Evolutionary conservation across 2,113 vertebrate genomes (phyloP).

Genomic region (Callipepla squamata): DNA sequence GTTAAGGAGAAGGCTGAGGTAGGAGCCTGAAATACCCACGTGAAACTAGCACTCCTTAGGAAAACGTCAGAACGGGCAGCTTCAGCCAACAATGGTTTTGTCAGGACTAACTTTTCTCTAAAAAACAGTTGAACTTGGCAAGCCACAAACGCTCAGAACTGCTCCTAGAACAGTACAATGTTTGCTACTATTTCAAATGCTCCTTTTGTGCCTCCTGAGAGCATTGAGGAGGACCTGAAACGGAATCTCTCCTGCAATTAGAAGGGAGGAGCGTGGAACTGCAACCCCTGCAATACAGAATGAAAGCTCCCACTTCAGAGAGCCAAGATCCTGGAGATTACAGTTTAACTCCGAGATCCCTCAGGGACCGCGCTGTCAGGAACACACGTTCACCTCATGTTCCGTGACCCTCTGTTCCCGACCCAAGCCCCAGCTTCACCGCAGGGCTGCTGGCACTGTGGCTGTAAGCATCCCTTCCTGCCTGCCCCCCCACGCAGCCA

Average conservation of each 20-base stretch:
- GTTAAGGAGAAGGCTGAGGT: neutral
- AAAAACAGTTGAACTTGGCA: neutral
- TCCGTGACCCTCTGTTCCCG: too few species aligned
- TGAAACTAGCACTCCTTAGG: too few species aligned
- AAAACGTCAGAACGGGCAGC: neutral
- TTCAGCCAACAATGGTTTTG: neutral
- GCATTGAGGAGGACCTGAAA: neutral
- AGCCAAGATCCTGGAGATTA: neutral
- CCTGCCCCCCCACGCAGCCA: neutral
- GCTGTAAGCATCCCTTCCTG: neutral
- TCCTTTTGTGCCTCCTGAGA: neutral
- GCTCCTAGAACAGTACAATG: fast-evolving
- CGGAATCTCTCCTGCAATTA: neutral
- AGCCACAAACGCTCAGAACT: neutral
- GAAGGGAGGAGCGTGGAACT: fast-evolving
- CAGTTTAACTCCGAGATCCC: neutral
- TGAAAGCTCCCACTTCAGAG: neutral
- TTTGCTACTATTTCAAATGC: neutral
- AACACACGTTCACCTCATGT: fast-evolving
- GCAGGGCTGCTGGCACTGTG: neutral
- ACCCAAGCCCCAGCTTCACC: fast-evolving
- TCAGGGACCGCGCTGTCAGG: neutral
- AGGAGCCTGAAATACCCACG: fast-evolving
- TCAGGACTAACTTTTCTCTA: neutral
- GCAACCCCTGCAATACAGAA: neutral